A percentile compares a stretch with the other conserved stretches of the same genome.
phyloP scores from a whole-genome alignment of 2,797 vertebrate genomes.

The Phoxinus dragarum region DNA sequence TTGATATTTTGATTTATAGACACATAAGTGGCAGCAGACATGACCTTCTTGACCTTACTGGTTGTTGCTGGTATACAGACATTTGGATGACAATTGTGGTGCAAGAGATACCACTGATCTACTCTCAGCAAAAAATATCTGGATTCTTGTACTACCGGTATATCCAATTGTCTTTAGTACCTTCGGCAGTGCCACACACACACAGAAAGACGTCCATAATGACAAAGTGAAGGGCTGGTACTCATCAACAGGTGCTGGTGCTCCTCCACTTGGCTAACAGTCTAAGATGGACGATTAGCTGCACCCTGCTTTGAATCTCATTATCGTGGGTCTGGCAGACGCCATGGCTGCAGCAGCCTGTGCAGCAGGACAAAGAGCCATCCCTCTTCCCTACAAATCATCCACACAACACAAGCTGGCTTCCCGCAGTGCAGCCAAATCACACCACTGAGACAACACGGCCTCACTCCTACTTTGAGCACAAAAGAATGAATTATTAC shows the following conservation, averaged over 20 bases:
- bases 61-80: background rate
- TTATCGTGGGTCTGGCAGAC: constrained; percentile 62
- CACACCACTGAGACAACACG: constrained; percentile 27
- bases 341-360: constrained; percentile 48
- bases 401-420: constrained; percentile 29
- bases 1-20: background rate
- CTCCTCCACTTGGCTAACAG: constrained; percentile 48
- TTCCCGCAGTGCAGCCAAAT: constrained; percentile 21
- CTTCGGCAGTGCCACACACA: constrained; percentile 53
- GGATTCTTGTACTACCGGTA: background rate
- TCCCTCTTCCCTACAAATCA: constrained; percentile 56
- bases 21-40: background rate
- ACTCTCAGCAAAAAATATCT: background rate
- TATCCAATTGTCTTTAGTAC: background rate
- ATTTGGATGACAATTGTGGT: background rate
- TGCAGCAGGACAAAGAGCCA: constrained; percentile 56
- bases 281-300: constrained; percentile 64
- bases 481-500: constrained; percentile 44
- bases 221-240: background rate
- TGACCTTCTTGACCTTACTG: background rate
- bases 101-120: background rate
- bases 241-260: constrained; percentile 46
- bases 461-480: constrained; percentile 22
- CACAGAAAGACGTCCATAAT: constrained; percentile 61
- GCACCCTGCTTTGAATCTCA: constrained; percentile 70